Percentiles rank a stretch among this genome's conserved stretches.
These are phyloP conservation scores for Trachelus tabidus DNA, from an alignment of 2,888 invertebrate species.

Conservation along the genomic window DNA sequence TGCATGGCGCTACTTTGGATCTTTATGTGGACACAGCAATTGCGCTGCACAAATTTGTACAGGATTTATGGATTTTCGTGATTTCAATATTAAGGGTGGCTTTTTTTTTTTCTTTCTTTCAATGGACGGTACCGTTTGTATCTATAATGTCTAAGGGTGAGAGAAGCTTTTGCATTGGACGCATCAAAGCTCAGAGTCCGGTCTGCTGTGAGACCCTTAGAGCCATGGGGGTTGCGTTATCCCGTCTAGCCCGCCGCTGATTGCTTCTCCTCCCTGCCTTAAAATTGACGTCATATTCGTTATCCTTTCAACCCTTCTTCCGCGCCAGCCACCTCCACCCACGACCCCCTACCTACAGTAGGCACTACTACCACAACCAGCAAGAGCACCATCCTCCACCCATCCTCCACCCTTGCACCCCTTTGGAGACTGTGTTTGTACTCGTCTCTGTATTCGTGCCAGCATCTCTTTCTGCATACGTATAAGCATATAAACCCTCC, in stretches of 20 bases:
- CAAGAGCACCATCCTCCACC: not conserved
- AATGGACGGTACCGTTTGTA: not conserved
- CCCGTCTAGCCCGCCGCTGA: slow-evolving; percentile 45
- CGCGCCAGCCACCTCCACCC: slow-evolving; percentile 31
- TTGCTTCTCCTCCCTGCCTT: slow-evolving; percentile 59
- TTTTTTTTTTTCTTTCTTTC: not conserved
- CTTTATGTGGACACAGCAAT: not conserved
- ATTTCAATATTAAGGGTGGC: not conserved
- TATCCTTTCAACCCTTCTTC: slow-evolving; percentile 64
- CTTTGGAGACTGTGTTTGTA: not conserved
- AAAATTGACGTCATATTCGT: slow-evolving; percentile 65
- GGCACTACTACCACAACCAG: not conserved
- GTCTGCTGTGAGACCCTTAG: slow-evolving; percentile 21
- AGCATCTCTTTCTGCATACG: slow-evolving; percentile 46
- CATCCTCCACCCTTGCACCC: not conserved
- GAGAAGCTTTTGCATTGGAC: slow-evolving; percentile 18
- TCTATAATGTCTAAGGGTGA: not conserved
- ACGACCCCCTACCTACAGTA: slow-evolving; percentile 12
- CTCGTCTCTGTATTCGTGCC: slow-evolving; percentile 4
- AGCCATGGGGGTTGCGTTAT: slow-evolving; percentile 9
- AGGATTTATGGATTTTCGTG: not conserved
- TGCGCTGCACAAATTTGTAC: too few species aligned
- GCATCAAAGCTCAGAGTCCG: slow-evolving; percentile 55
- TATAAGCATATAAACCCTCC: slow-evolving; percentile 58
- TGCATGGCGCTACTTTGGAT: not conserved